Conservation (phyloP, 2,797 vertebrate genomes). For the Bradypus variegatus region DNA sequence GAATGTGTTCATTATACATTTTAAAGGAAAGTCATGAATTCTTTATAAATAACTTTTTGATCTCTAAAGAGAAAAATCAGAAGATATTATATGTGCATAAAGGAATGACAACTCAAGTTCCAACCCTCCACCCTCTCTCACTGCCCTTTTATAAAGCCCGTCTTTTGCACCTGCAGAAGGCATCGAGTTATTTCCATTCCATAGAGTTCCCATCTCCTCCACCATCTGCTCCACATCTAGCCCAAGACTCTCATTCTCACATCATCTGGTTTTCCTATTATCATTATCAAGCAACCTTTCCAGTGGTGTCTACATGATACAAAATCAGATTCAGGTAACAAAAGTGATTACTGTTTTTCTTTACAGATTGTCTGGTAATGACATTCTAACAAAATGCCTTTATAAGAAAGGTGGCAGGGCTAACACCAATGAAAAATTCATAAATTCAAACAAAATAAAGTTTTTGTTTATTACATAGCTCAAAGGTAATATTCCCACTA, state of each 20-base stretch:
- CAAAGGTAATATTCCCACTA: neutral
- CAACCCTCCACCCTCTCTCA: neutral
- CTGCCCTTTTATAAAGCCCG: neutral
- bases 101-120: neutral
- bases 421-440: neutral
- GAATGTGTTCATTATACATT: neutral
- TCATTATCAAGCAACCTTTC: neutral
- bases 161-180: neutral
- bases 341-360: neutral
- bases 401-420: neutral
- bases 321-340: neutral
- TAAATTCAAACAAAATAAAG: neutral
- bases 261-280: neutral
- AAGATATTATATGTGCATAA: neutral
- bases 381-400: neutral
- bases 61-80: neutral
- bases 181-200: neutral
- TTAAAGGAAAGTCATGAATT: constrained; percentile 9
- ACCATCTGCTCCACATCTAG: neutral
- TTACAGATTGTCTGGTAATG: neutral
- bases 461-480: neutral
- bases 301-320: neutral
- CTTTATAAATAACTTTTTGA: constrained; percentile 18
- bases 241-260: neutral
- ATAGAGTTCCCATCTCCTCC: neutral